A percentile compares a stretch with the other conserved stretches of the same genome.
These are phyloP conservation scores for Hafferia zeledoni DNA, from an alignment of 2,797 vertebrate species.

Conservation along the genomic window DNA sequence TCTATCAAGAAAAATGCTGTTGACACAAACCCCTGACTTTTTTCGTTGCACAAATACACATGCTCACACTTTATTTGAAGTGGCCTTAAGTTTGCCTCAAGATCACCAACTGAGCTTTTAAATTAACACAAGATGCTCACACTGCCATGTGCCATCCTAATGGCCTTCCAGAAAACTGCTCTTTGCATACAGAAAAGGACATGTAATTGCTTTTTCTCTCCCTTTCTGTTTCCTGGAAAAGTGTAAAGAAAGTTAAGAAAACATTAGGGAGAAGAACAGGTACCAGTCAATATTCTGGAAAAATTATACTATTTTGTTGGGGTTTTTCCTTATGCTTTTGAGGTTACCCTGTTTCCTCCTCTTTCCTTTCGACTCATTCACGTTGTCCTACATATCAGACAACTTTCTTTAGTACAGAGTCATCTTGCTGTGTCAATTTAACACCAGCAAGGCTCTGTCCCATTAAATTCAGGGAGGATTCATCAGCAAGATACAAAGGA, in stretches of 20 bases:
- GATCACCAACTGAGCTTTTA: constrained; percentile 45
- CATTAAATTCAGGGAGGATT: constrained; percentile 13
- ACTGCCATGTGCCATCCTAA: background rate
- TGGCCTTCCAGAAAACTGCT: background rate
- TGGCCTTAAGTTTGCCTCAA: background rate
- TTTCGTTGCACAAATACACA: constrained; percentile 17
- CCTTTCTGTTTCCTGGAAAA: background rate
- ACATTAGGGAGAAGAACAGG: background rate
- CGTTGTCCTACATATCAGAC: background rate
- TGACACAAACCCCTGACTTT: constrained; percentile 1
- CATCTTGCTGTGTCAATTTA: background rate
- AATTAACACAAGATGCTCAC: constrained; percentile 20
- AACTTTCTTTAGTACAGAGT: background rate
- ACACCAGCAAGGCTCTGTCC: background rate
- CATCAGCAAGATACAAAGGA: background rate
- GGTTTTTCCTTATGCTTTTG: background rate
- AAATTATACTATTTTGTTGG: background rate
- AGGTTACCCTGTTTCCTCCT: background rate
- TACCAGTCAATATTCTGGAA: background rate
- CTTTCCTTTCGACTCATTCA: background rate
- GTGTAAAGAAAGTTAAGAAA: background rate
- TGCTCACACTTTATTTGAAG: background rate
- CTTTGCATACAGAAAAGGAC: background rate
- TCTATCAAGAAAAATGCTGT: background rate
- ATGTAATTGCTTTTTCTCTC: fast-evolving